Percentiles rank a stretch among this genome's conserved stretches.
Conservation (phyloP, 2,113 vertebrate species). For the Pardalotus punctatus region DNA sequence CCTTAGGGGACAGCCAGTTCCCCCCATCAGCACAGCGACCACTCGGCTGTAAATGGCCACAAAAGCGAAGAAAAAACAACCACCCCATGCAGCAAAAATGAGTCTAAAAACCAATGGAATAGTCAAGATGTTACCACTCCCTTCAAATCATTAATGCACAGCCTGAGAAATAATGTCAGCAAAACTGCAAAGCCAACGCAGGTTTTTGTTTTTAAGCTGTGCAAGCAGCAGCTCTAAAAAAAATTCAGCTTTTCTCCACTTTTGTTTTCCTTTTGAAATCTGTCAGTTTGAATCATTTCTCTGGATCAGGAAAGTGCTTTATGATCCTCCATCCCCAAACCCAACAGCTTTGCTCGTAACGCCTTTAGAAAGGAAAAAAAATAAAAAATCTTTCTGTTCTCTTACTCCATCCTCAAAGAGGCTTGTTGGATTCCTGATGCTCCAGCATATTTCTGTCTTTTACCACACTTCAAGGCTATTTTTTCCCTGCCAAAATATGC, state of each 20-base stretch:
- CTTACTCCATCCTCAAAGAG: neutral
- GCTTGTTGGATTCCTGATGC: constrained; percentile 8
- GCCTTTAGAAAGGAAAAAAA: neutral
- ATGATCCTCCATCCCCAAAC: neutral
- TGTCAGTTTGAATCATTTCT: neutral
- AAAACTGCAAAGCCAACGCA: neutral
- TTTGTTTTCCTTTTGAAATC: neutral
- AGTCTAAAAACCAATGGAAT: neutral
- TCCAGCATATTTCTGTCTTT: constrained; percentile 29
- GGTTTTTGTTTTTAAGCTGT: neutral
- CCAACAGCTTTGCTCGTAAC: neutral
- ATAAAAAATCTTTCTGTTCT: neutral
- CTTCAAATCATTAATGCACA: neutral
- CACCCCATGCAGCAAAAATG: rapidly evolving
- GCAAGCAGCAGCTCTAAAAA: neutral
- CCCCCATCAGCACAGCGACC: rapidly evolving
- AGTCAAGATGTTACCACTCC: neutral
- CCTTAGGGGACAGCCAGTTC: rapidly evolving
- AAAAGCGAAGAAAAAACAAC: neutral
- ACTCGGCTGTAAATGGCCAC: rapidly evolving
- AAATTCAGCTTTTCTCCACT: neutral
- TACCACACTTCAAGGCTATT: constrained; percentile 30
- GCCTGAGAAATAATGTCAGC: neutral
- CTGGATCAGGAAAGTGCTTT: neutral
- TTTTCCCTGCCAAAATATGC: constrained; percentile 54